These are phyloP conservation scores for Drosophila monieri DNA, from an alignment of 2,888 invertebrate genomes.

Conservation along the genomic window DNA sequence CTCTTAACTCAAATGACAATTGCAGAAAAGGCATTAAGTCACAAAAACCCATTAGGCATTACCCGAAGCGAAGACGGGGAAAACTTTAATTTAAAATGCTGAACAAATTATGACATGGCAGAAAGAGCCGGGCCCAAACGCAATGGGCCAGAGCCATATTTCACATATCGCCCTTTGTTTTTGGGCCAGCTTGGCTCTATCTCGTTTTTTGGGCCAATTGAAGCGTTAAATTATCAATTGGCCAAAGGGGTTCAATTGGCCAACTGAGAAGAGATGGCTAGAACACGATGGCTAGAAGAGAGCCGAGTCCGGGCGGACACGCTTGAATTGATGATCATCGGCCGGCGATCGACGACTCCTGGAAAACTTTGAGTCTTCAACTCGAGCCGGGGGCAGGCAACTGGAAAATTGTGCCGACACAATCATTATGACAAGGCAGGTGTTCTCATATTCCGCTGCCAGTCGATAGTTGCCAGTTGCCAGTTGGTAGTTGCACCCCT, in stretches of 20 bases:
- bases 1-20: conserved; percentile 75
- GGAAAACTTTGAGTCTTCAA: conserved; percentile 30
- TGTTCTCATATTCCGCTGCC: conserved; percentile 45
- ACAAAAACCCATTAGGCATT: conserved; percentile 45
- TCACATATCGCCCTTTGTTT: conserved; percentile 41
- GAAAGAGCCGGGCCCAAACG: conserved; percentile 44
- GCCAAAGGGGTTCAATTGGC: conserved; percentile 75
- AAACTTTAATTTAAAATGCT: conserved; percentile 56
- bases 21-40: conserved; percentile 47
- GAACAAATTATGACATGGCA: conserved; percentile 68
- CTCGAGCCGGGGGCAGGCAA: conserved; percentile 54
- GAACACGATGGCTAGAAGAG: conserved; percentile 7
- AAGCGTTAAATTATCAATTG: conserved; percentile 81
- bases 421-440: conserved; percentile 61
- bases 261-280: conserved; percentile 44
- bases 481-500: not conserved
- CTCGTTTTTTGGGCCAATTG: conserved; percentile 61
- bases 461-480: not conserved
- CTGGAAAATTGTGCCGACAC: conserved; percentile 73
- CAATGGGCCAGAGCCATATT: conserved; percentile 49
- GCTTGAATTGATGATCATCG: conserved; percentile 60
- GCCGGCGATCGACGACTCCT: conserved; percentile 49
- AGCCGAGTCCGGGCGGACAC: conserved; percentile 60
- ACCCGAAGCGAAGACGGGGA: conserved; percentile 3
- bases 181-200: not conserved